Conservation (phyloP, 1,140 invertebrate genomes). For the Saccostrea echinata region DNA sequence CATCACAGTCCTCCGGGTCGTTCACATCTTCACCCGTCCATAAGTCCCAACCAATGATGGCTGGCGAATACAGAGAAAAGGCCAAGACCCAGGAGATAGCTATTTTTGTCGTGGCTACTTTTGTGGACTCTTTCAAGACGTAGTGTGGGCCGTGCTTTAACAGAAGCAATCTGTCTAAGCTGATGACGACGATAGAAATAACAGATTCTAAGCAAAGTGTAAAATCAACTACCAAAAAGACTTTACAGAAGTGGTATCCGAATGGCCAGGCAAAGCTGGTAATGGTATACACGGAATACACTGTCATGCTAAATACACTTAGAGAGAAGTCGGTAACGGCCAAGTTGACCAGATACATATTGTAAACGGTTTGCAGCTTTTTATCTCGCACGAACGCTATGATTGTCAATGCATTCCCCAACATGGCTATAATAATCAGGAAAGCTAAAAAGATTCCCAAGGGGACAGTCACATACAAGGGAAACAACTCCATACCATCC, state of each 20-base stretch:
- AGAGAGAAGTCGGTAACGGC: constrained; percentile 71
- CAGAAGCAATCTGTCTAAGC: constrained; percentile 64
- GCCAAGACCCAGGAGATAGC: constrained; percentile 62
- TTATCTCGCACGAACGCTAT: constrained; percentile 67
- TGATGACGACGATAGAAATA: constrained; percentile 65
- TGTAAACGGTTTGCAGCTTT: constrained; percentile 68
- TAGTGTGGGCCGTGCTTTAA: constrained; percentile 62
- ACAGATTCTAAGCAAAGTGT: constrained; percentile 64
- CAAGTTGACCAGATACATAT: constrained; percentile 74
- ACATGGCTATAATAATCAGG: constrained; percentile 59
- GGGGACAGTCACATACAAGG: constrained; percentile 7
- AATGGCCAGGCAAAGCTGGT: constrained; percentile 62
- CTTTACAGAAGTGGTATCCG: constrained; percentile 67
- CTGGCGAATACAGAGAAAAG: constrained; percentile 66
- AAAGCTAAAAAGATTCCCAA: constrained; percentile 50
- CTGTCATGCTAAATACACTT: constrained; percentile 67
- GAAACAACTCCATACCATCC: constrained; percentile 28
- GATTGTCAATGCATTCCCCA: constrained; percentile 70
- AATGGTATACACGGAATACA: constrained; percentile 66
- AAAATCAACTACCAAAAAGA: constrained; percentile 68
- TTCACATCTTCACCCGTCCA: constrained; percentile 60
- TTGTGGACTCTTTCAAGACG: constrained; percentile 52
- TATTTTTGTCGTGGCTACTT: constrained; percentile 51
- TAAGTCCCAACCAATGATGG: constrained; percentile 69
- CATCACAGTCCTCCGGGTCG: constrained; percentile 61